These are phyloP conservation scores for Rhadinocentrus ornatus DNA, from an alignment of 2,797 vertebrate species.

Conservation along the genomic window DNA sequence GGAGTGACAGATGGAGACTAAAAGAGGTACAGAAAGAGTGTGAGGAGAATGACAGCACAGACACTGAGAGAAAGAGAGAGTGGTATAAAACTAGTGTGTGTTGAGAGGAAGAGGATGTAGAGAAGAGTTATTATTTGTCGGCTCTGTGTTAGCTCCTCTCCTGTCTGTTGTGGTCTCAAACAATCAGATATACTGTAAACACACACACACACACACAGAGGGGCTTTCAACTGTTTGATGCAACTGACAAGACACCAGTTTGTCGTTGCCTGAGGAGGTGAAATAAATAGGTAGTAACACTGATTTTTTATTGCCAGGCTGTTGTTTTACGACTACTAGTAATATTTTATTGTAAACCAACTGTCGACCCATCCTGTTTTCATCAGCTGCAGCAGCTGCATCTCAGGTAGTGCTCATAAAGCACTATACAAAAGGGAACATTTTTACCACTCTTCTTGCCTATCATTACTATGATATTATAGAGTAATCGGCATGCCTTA, in stretches of 20 bases:
- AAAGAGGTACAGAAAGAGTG: slow-evolving; percentile 50
- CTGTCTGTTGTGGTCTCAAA: slow-evolving; percentile 44
- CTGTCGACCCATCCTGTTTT: slow-evolving; percentile 24
- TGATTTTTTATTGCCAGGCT: slow-evolving; percentile 49
- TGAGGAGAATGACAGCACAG: slow-evolving; percentile 40
- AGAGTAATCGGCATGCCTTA: not conserved
- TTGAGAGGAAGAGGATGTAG: slow-evolving; percentile 27
- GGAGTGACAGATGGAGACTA: slow-evolving; percentile 64
- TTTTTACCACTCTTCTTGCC: slow-evolving; percentile 7
- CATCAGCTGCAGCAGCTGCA: slow-evolving; percentile 26
- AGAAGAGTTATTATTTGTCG: slow-evolving; percentile 55
- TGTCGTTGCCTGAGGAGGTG: slow-evolving; percentile 52
- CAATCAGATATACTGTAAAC: slow-evolving; percentile 29
- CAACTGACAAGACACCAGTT: slow-evolving; percentile 43
- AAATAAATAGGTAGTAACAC: slow-evolving; percentile 54
- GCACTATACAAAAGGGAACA: slow-evolving; percentile 13
- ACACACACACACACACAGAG: slow-evolving; percentile 16
- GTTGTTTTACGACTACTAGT: slow-evolving; percentile 58
- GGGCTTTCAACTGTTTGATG: slow-evolving; percentile 48
- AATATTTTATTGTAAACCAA: slow-evolving; percentile 54
- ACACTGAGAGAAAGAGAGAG: slow-evolving; percentile 22
- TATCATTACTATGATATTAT: not conserved
- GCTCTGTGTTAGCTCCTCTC: slow-evolving; percentile 50
- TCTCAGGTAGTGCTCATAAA: slow-evolving; percentile 43
- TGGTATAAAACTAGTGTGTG: slow-evolving; percentile 36